These are phyloP conservation scores for Tipula vernalis DNA, from an alignment of 2,888 invertebrate species.

Conservation along the genomic window DNA sequence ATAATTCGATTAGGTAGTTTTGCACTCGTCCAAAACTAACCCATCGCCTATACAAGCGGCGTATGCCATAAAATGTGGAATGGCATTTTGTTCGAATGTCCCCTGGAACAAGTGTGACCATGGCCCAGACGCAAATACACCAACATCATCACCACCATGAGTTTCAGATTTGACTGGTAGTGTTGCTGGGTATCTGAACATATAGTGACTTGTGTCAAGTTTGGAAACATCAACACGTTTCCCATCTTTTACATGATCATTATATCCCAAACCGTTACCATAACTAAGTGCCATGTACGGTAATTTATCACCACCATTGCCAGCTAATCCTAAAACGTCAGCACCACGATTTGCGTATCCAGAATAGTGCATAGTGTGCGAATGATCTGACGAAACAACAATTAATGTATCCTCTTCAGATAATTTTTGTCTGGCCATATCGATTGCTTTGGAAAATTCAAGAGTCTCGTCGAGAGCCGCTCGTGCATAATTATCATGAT, in stretches of 20 bases:
- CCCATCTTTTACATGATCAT: slow-evolving; percentile 12
- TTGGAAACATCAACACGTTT: slow-evolving; percentile 26
- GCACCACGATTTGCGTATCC: slow-evolving; percentile 52
- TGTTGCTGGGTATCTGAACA: slow-evolving; percentile 42
- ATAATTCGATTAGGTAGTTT: background rate
- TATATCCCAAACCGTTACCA: slow-evolving; percentile 59
- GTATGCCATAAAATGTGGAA: slow-evolving; percentile 63
- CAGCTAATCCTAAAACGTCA: slow-evolving; percentile 35
- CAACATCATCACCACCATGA: slow-evolving; percentile 70
- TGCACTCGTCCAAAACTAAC: slow-evolving; percentile 25
- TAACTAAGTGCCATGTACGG: slow-evolving; percentile 59
- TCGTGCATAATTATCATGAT: slow-evolving; percentile 28
- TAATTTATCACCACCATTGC: slow-evolving; percentile 39
- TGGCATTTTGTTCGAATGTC: slow-evolving; percentile 62
- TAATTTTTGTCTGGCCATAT: slow-evolving; percentile 47
- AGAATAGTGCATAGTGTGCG: slow-evolving; percentile 59
- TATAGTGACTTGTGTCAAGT: slow-evolving; percentile 15
- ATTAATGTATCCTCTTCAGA: slow-evolving; percentile 58
- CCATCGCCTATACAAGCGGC: slow-evolving; percentile 60
- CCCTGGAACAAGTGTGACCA: slow-evolving; percentile 72
- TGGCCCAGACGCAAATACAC: slow-evolving; percentile 62
- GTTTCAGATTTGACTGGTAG: slow-evolving; percentile 49
- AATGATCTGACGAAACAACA: slow-evolving; percentile 71
- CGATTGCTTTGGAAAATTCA: slow-evolving; percentile 61
- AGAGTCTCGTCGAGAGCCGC: slow-evolving; percentile 36